Evolutionary conservation across 2,888 invertebrate species (phyloP), one percentile per base, ranked within the genome.

Genomic region (Baccha elongata): DNA sequence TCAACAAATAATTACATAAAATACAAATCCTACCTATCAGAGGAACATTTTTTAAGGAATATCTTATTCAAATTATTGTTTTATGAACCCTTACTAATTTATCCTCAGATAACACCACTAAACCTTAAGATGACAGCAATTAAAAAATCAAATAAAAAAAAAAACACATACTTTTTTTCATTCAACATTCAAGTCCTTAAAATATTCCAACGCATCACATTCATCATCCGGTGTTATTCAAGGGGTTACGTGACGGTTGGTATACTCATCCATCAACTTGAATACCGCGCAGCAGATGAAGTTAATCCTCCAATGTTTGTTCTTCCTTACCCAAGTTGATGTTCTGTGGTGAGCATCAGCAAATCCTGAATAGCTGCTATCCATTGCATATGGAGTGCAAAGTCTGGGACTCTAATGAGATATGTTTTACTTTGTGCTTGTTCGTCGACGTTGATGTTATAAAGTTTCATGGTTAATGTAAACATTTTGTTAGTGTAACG

Each of bases 271-370:
- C 73, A 53, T 73, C 73, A 62, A 73, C 15, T 40, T 44, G 42
- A 60, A 64, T 68, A 80, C 58, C 50, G 48, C 75, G 65, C n/a
- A n/a, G 65, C 80, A 75, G 69, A 75, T 75, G 69, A 65, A 67
- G 60, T 79, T 72, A 42, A 50, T 58, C 40, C 37, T 15, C 17
- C 29, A 68, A 67, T 60, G 68, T 60, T 44, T 67, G 21, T 65
- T 62, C 42, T 62, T 23, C 13, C 35, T n/a, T n/a, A 53, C 21
- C 11, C 11, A 8, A 6, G 5, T 7, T 44, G 40, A 42, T 71
- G 52, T 40, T 72, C 26, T 44, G 50, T 32, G 78, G 48, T 52
- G 58, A 58, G 11, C 37, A 58, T n/a, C 8, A 19, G 26, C 26
- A 26, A 32, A 32, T 32, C 29, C 3, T 8, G 40, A 23, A 23